phyloP scores from a whole-genome alignment of 2,797 vertebrate species.

The Bucorvus abyssinicus region DNA sequence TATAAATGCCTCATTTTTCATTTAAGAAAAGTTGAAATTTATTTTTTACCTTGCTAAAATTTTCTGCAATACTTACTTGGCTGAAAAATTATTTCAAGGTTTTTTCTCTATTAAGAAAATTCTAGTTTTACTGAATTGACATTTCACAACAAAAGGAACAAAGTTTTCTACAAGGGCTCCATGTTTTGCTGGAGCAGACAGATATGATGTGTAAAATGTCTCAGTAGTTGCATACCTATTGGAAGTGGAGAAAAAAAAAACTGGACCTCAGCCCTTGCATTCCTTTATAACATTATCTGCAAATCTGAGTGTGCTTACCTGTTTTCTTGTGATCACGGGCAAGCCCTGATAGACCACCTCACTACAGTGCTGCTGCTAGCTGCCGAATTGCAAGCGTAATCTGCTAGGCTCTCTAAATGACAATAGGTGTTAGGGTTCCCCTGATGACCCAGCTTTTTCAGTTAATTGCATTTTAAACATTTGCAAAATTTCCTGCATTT shows the following conservation, averaged over 20 bases:
- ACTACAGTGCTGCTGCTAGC: background rate
- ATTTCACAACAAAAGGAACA: background rate
- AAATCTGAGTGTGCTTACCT: background rate
- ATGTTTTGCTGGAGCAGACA: background rate
- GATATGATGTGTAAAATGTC: background rate
- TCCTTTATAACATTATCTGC: background rate
- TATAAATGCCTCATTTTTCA: background rate
- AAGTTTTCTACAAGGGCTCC: background rate
- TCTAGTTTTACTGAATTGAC: background rate
- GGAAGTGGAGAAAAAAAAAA: background rate
- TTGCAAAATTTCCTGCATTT: background rate
- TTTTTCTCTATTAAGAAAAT: background rate
- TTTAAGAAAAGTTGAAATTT: background rate
- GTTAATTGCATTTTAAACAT: background rate
- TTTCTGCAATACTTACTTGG: background rate
- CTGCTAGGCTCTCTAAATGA: background rate
- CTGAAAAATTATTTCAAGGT: background rate
- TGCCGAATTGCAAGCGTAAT: background rate
- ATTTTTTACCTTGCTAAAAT: background rate
- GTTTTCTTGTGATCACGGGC: background rate
- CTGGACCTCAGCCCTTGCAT: background rate
- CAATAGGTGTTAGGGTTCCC: background rate
- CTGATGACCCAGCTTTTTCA: background rate
- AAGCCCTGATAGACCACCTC: background rate
- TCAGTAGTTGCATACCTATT: background rate